Evolutionary conservation across 2,888 invertebrate species (phyloP).

Genomic region (Laspeyria flexula): DNA sequence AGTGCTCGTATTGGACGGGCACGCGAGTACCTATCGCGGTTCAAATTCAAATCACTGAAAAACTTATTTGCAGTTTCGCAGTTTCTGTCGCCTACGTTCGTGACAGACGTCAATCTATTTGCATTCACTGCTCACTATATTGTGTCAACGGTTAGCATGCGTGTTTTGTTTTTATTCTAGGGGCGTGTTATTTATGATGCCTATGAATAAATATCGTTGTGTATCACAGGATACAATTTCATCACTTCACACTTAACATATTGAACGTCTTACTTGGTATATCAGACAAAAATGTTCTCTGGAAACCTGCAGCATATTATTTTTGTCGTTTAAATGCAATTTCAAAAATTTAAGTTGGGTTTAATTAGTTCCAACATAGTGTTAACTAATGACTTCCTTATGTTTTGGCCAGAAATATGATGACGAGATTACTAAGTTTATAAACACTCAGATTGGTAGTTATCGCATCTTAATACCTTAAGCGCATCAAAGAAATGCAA

Average conservation of each 20-base stretch:
- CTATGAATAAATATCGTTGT: not conserved
- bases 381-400: not conserved
- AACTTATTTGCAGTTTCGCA: constrained; percentile 49
- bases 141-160: not conserved
- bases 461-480: constrained; percentile 51
- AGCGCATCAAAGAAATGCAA: constrained; percentile 56
- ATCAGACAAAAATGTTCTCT: too few species aligned
- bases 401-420: constrained; percentile 17
- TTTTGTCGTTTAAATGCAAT: too few species aligned
- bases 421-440: too few species aligned
- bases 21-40: constrained; percentile 65
- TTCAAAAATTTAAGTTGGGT: too few species aligned
- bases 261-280: too few species aligned
- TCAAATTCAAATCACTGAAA: constrained; percentile 58
- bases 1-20: constrained; percentile 70
- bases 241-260: too few species aligned
- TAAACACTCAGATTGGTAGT: too few species aligned
- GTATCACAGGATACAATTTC: not conserved
- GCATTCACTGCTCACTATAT: constrained; percentile 15
- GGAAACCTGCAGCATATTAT: too few species aligned
- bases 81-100: constrained; percentile 46
- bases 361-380: too few species aligned
- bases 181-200: not conserved
- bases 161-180: not conserved
- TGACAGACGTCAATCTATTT: constrained; percentile 45